phyloP scores from a whole-genome alignment of 2,888 invertebrate genomes.

The Lamproptera curius region DNA sequence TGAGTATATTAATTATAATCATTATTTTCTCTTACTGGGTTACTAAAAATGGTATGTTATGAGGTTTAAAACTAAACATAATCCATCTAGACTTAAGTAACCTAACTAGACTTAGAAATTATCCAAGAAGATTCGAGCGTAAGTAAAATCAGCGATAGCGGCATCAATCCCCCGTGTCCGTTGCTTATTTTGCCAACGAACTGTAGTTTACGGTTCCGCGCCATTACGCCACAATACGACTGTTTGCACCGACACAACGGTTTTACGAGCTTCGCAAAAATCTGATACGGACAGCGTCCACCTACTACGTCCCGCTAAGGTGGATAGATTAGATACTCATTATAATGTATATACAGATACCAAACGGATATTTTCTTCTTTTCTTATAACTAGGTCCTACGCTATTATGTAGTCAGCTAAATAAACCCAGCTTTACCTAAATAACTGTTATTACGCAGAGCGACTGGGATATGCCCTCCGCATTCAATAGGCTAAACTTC shows the following conservation, averaged over 20 bases:
- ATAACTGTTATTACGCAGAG: too few relatives aligned
- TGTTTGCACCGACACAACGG: slow-evolving; percentile 47
- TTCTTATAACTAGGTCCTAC: too few relatives aligned
- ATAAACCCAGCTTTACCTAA: too few relatives aligned
- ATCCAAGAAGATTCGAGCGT: not conserved
- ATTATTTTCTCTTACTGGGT: too few relatives aligned
- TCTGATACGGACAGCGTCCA: slow-evolving; percentile 65
- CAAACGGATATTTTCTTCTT: too few relatives aligned
- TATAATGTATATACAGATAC: too few relatives aligned
- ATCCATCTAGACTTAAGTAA: not conserved
- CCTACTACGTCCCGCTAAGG: slow-evolving; percentile 35
- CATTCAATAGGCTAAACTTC: too few relatives aligned
- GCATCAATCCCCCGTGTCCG: slow-evolving; percentile 19
- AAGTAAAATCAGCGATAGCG: slow-evolving; percentile 20
- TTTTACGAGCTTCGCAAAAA: slow-evolving; percentile 68
- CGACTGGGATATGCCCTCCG: too few relatives aligned
- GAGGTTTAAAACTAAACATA: too few relatives aligned
- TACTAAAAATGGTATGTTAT: too few relatives aligned
- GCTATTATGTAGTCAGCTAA: too few relatives aligned
- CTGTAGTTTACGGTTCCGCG: slow-evolving; percentile 36
- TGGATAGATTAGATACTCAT: slow-evolving; percentile 27
- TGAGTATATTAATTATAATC: too few relatives aligned
- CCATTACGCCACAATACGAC: slow-evolving; percentile 46
- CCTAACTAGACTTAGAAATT: not conserved
- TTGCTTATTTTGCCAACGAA: slow-evolving; percentile 17